phyloP scores from a whole-genome alignment of 2,797 vertebrate species.

The Neoniphon sammara region DNA sequence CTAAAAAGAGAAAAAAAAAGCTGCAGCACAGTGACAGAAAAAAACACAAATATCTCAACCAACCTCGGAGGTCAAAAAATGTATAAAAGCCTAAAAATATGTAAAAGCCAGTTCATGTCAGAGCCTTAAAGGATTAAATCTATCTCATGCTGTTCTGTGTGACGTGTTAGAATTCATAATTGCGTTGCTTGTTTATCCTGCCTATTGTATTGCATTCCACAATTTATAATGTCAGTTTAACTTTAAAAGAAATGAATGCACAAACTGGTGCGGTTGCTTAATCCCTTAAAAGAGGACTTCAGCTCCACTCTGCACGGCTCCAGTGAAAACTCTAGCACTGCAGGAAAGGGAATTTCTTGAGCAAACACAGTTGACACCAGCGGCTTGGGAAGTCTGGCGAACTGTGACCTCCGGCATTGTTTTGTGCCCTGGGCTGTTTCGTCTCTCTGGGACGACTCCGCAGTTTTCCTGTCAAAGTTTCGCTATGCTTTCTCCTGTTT shows the following conservation, averaged over 20 bases:
- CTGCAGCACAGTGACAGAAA: neutral
- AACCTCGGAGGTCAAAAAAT: neutral
- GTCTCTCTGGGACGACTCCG: constrained; percentile 7
- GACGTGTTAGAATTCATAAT: constrained; percentile 1
- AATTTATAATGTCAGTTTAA: neutral
- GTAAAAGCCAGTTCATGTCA: constrained; percentile 1
- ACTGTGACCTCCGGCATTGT: constrained; percentile 38
- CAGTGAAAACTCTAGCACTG: neutral
- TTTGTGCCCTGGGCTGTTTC: constrained; percentile 18
- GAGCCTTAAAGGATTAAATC: constrained; percentile 12
- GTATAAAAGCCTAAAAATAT: neutral
- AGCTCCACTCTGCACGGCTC: neutral
- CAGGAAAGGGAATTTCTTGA: constrained; percentile 7
- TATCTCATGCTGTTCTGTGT: neutral
- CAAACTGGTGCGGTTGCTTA: neutral
- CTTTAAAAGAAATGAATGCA: neutral
- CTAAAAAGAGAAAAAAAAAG: neutral
- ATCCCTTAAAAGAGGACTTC: neutral
- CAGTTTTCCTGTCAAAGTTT: constrained; percentile 29
- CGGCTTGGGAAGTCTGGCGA: constrained; percentile 34
- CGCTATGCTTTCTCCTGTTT: constrained; percentile 6
- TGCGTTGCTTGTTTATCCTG: neutral
- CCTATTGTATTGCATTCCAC: constrained; percentile 7
- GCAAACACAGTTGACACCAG: constrained; percentile 37
- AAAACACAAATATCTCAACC: neutral